Evolutionary conservation across 1,140 invertebrate species (phyloP), one percentile per base, ranked within the genome.

Genomic region (Diuraphis noxia): DNA sequence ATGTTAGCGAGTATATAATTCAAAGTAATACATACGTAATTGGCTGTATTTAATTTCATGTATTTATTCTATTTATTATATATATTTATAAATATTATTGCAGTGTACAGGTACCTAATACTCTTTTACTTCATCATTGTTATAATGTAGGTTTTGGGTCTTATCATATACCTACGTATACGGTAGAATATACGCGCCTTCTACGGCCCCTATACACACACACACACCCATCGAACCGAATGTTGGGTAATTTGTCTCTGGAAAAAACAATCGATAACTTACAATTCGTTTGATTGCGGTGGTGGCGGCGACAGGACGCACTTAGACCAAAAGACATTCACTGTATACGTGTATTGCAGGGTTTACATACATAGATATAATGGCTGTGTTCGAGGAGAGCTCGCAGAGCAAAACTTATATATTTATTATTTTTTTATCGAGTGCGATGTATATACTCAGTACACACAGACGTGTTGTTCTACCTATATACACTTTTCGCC

Each of bases 201-300:
- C n/a, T n/a, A n/a, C n/a, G n/a, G n/a, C 77, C 77, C 17, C 3
- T 30, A n/a, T 30, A n/a, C 56, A 72, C 63, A 63, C 17, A 36
- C 34, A 79, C 34, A 77, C 0, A 36, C 19, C 41, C 10, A 30
- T 9, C 36, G 3, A 38, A 81, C 10, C 23, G 10, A n/a, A 82
- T 41, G 81, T 82, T 17, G 9, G 38, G 81, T 82, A 82, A 82
- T 82, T 82, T 82, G 38, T 82, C 40, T 82, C 40, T 41, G 38
- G 10, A 10, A 40, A 82, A 82, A 41, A 82, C 81, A 82, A 82
- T 82, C 81, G 38, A 82, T 82, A 82, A 82, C 38, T 82, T 82
- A 82, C 81, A 82, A 82, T 82, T 82, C 81, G 38, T 38, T 82
- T 82, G 38, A 41, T 82, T 82, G 81, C 81, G 81, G 38, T 40